Evolutionary conservation across 2,888 invertebrate genomes (phyloP).

Genomic region (Romanomermis culicivorax): DNA sequence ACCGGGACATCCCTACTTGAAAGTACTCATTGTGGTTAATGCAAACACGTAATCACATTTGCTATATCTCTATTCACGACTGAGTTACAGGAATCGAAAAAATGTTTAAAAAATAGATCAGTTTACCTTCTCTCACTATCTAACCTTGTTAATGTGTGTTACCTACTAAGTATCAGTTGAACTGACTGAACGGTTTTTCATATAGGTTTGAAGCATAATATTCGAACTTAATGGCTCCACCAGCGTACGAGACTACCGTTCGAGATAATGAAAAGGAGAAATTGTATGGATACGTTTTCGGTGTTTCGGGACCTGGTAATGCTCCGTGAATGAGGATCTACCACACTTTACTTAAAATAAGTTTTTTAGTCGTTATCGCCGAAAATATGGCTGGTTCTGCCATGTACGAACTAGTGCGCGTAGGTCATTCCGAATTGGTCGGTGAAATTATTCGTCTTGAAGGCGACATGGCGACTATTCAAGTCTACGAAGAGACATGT

Average conservation of each 20-base stretch:
- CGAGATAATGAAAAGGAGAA: slow-evolving; percentile 64
- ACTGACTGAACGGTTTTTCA: no score
- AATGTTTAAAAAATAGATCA: neutral
- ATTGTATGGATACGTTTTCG: slow-evolving; percentile 76
- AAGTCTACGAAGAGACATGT: slow-evolving; percentile 51
- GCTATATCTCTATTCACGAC: no score
- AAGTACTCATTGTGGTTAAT: no score
- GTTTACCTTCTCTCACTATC: neutral
- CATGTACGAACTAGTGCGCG: slow-evolving; percentile 99
- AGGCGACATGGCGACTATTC: slow-evolving; percentile 98
- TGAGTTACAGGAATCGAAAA: neutral
- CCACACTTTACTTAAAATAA: neutral
- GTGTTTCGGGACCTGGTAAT: slow-evolving; percentile 91
- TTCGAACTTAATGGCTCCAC: neutral
- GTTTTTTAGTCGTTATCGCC: slow-evolving; percentile 82
- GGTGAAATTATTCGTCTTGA: slow-evolving; percentile 99
- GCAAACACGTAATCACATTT: no score
- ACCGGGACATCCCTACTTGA: no score
- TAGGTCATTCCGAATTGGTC: slow-evolving; percentile 89
- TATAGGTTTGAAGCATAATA: no score
- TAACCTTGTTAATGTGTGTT: neutral
- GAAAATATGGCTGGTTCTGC: slow-evolving; percentile 97
- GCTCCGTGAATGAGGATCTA: neutral
- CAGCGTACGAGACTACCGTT: slow-evolving; percentile 30
- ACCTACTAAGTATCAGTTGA: no score